phyloP scores from a whole-genome alignment of 2,113 vertebrate species.

The Gadus chalcogrammus region DNA sequence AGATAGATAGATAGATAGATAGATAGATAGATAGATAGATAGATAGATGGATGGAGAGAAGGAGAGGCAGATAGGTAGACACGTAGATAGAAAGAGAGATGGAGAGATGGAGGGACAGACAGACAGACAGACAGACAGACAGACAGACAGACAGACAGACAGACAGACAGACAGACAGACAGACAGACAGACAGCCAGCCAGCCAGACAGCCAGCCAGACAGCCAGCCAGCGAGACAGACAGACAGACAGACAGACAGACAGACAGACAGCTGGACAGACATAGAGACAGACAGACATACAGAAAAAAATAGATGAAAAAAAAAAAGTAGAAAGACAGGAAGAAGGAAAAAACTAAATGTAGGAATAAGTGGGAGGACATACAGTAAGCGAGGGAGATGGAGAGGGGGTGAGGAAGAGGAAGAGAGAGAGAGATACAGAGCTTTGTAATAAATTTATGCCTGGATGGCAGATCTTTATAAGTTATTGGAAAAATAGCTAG shows the following conservation, averaged over 20 bases:
- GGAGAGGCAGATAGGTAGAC: no score
- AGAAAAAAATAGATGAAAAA: no score
- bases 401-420: conserved; percentile 17
- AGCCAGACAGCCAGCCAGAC: neutral
- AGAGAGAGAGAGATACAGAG: conserved; percentile 71
- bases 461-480: conserved; percentile 86
- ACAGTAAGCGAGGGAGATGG: conserved; percentile 9
- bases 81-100: no score
- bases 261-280: no score
- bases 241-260: no score
- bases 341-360: neutral
- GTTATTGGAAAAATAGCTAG: conserved; percentile 92
- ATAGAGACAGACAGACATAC: no score
- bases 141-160: conserved; percentile 5
- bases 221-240: neutral
- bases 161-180: neutral
- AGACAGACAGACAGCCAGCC: no score
- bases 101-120: no score
- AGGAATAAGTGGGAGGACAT: neutral
- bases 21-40: no score
- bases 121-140: no score
- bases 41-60: no score
- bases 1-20: no score
- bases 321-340: neutral
- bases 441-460: conserved; percentile 80